phyloP scores from a whole-genome alignment of 2,888 invertebrate genomes.

The Cryptophagus acutangulus region DNA sequence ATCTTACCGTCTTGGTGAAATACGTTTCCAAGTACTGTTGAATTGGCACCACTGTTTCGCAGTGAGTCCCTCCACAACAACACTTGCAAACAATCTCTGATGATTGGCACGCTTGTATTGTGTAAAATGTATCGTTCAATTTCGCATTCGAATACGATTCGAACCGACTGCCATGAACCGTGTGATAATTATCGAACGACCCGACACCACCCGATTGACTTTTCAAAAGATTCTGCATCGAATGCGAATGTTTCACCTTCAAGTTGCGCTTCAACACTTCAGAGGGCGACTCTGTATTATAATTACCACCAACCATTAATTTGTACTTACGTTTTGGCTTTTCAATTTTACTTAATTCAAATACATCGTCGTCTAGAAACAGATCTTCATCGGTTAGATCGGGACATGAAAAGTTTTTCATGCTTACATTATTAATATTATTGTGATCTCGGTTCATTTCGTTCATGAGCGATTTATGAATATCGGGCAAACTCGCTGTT shows the following conservation, averaged over 20 bases:
- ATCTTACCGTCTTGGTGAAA: conserved; percentile 45
- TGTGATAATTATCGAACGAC: conserved; percentile 42
- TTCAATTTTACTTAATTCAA: too few species aligned
- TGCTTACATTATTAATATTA: conserved; percentile 31
- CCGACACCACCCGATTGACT: conserved; percentile 19
- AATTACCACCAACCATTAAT: conserved; percentile 8
- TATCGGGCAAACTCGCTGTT: conserved; percentile 44
- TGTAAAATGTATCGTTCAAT: conserved; percentile 1
- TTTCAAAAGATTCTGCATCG: conserved; percentile 42
- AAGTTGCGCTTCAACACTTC: conserved; percentile 36
- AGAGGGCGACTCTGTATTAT: conserved; percentile 33
- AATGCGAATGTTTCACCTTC: conserved; percentile 46
- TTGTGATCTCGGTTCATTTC: conserved; percentile 2
- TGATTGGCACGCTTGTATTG: not conserved
- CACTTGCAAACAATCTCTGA: conserved; percentile 32
- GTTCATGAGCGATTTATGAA: conserved; percentile 25
- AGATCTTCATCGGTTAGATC: conserved; percentile 32
- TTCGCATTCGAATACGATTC: conserved; percentile 7
- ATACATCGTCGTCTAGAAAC: not conserved
- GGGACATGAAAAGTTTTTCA: conserved; percentile 39
- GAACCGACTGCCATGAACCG: conserved; percentile 40
- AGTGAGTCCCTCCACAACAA: conserved; percentile 36
- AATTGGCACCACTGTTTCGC: conserved; percentile 43
- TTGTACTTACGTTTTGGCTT: conserved; percentile 12
- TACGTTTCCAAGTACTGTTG: conserved; percentile 46